phyloP scores from a whole-genome alignment of 2,797 vertebrate genomes.

The Megaceryle alcyon region DNA sequence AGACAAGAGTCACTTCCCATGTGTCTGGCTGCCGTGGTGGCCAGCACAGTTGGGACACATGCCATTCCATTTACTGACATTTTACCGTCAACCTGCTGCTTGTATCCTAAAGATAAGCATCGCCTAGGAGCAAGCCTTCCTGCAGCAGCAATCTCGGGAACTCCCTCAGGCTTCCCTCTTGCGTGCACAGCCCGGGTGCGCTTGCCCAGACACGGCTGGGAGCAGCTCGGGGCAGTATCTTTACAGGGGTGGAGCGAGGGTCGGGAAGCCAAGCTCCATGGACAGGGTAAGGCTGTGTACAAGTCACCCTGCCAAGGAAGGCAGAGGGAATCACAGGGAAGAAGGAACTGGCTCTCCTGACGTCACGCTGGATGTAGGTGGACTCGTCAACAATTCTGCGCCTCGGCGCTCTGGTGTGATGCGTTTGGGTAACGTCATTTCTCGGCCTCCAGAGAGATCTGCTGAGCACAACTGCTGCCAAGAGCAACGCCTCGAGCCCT shows the following conservation, averaged over 20 bases:
- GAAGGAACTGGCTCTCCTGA: neutral
- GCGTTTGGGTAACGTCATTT: slow-evolving; percentile 28
- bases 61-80: slow-evolving; percentile 50
- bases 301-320: slow-evolving; percentile 9
- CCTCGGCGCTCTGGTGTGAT: neutral
- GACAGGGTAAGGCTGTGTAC: neutral
- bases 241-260: neutral
- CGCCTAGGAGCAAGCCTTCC: slow-evolving; percentile 48
- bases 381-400: neutral
- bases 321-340: slow-evolving; percentile 6
- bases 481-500: neutral
- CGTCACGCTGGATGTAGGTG: neutral
- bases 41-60: slow-evolving; percentile 56
- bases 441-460: slow-evolving; percentile 1
- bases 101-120: slow-evolving; percentile 70
- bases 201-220: neutral
- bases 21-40: slow-evolving; percentile 56
- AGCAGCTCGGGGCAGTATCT: neutral
- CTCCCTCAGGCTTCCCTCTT: slow-evolving; percentile 57
- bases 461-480: neutral
- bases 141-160: slow-evolving; percentile 37
- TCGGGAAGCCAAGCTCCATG: neutral
- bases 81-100: slow-evolving; percentile 64
- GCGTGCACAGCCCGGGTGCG: neutral
- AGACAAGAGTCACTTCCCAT: slow-evolving; percentile 68